Evolutionary conservation across 2,888 invertebrate genomes (phyloP), one percentile per base, ranked within the genome.

Genomic region (Agrilus mali): DNA sequence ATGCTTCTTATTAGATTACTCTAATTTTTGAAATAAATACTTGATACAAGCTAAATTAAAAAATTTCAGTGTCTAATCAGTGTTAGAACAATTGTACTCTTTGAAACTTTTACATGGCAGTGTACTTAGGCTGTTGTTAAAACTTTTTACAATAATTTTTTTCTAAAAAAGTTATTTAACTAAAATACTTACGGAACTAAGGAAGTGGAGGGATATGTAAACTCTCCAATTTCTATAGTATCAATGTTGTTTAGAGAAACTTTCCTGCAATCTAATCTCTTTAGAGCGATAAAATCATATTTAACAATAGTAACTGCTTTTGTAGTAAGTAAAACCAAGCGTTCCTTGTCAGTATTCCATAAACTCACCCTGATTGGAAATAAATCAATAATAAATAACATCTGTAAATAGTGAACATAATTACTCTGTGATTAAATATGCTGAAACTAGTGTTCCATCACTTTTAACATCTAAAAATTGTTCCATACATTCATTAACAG

Each of bases 331-430:
- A 88, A 62, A 2, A 88, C 70, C 33, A 90, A 73, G 40, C 86
- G 73, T 64, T 90, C 90, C 55, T 83, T 81, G 60, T 90, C 88
- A 57, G 82, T 80, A 59, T 89, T 87, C 89, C 89, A 90, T 48
- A 86, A 72, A 55, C 85, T 87, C 55, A 90, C 87, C 63, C 89
- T 89, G 63, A 33, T n/a, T n/a, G n/a, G 22, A 42, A 36, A 7
- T 10, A 33, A 32, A 20, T 10, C 32, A 40, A 36, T 40, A 35
- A 39, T 12, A 38, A 34, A 31, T 22, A 12, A 20, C 13, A 20
- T 13, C 20, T 37, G n/a, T 12, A 16, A 7, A 6, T 8, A 22
- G 40, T 36, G 44, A 22, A 22, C 13, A 7, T 36, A 70, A 78
- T 67, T 71, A 88, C 87, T 87, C 86, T 22, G 87, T 86, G 31